A percentile compares a stretch with the other conserved stretches of the same genome.
These are phyloP conservation scores for Lysiphlebus fabarum DNA, from an alignment of 1,140 invertebrate genomes.

Conservation along the genomic window DNA sequence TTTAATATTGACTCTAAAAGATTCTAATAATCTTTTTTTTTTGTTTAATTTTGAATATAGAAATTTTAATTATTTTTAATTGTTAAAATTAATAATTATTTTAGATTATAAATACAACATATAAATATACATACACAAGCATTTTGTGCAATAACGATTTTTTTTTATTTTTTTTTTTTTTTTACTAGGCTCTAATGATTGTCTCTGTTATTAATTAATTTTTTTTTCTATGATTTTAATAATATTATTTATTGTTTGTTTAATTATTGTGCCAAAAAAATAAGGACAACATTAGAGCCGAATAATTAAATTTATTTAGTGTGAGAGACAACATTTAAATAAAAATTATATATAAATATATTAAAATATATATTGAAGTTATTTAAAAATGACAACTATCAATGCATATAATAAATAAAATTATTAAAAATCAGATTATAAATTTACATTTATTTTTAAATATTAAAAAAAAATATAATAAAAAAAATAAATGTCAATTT, in stretches of 20 bases:
- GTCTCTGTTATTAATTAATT: background rate
- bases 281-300: slow-evolving; percentile 37
- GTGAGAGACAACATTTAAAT: slow-evolving; percentile 39
- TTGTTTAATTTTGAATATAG: slow-evolving; percentile 1
- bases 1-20: background rate
- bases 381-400: slow-evolving; percentile 42
- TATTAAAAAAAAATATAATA: background rate
- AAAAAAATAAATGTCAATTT: background rate
- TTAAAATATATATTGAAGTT: slow-evolving; percentile 38
- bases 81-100: slow-evolving; percentile 4
- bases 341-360: slow-evolving; percentile 46
- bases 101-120: slow-evolving; percentile 53
- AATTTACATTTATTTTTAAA: background rate
- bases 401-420: slow-evolving; percentile 42
- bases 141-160: slow-evolving; percentile 50
- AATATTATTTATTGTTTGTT: slow-evolving; percentile 7
- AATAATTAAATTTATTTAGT: slow-evolving; percentile 33
- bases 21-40: slow-evolving; percentile 24
- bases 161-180: slow-evolving; percentile 38
- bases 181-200: slow-evolving; percentile 43
- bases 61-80: background rate
- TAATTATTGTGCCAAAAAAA: background rate
- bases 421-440: slow-evolving; percentile 34
- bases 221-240: background rate
- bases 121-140: slow-evolving; percentile 56